Evolutionary conservation across 2,113 vertebrate genomes (phyloP).

Genomic region (Sceloporus undulatus): DNA sequence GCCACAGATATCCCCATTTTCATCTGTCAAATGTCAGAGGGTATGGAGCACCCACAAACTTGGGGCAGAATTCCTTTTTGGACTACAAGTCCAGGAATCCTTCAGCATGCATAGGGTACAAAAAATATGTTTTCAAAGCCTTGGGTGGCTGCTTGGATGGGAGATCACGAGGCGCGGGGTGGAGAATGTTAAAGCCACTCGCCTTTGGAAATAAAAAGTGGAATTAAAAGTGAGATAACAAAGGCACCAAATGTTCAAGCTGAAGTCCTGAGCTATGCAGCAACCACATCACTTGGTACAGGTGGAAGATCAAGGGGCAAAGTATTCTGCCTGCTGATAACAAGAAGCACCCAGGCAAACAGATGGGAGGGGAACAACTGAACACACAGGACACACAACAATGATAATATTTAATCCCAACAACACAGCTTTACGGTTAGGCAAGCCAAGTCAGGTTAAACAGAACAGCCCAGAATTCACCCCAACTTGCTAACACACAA

Average conservation of each 20-base stretch:
- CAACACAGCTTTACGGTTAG: background rate
- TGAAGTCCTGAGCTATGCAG: background rate
- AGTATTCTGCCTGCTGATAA: background rate
- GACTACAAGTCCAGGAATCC: background rate
- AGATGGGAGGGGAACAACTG: background rate
- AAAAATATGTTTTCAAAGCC: background rate
- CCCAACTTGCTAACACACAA: background rate
- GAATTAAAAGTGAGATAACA: background rate
- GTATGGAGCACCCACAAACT: too few relatives aligned
- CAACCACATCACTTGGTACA: background rate
- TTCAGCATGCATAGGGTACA: background rate
- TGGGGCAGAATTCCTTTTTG: background rate
- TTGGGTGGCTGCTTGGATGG: background rate
- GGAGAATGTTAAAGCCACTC: background rate
- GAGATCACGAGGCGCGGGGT: background rate
- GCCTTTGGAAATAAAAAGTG: background rate
- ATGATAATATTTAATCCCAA: too few relatives aligned
- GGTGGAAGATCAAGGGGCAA: slow-evolving; percentile 18
- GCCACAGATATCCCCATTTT: too few relatives aligned
- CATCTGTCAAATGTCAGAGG: too few relatives aligned
- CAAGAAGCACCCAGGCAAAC: background rate
- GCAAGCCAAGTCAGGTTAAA: too few relatives aligned
- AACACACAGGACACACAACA: background rate
- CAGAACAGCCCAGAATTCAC: too few relatives aligned
- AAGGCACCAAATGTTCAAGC: background rate